These are phyloP conservation scores for Linyphia triangularis DNA, from an alignment of 2,888 invertebrate genomes.

Conservation along the genomic window DNA sequence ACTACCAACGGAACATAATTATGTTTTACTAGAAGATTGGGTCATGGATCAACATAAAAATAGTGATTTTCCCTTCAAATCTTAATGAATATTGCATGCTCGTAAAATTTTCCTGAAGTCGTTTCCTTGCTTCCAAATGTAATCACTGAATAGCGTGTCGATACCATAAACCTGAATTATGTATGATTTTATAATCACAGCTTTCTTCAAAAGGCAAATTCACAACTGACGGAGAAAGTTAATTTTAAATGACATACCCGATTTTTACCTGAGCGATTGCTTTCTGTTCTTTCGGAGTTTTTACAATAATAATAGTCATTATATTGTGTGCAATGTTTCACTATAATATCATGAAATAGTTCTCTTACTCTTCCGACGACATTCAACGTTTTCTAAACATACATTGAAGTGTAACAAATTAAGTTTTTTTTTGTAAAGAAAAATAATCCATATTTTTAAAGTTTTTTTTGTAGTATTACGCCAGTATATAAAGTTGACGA, in stretches of 20 bases:
- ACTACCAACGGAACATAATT: constrained; percentile 30
- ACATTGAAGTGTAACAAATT: too few species aligned
- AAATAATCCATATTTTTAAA: too few species aligned
- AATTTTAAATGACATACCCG: neutral
- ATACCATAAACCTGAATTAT: constrained; percentile 21
- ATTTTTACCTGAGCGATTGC: neutral
- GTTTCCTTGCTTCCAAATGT: constrained; percentile 1
- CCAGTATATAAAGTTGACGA: too few species aligned
- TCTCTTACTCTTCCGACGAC: too few species aligned
- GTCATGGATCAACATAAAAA: constrained; percentile 29
- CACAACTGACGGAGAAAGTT: neutral
- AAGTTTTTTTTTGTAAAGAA: too few species aligned
- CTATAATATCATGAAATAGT: too few species aligned
- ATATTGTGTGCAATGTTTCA: neutral
- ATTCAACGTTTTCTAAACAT: too few species aligned
- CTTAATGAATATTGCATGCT: constrained; percentile 43
- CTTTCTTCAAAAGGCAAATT: neutral
- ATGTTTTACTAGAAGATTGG: neutral
- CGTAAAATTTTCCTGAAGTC: neutral
- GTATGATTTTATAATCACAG: constrained; percentile 38
- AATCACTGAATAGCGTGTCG: constrained; percentile 19
- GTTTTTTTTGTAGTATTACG: too few species aligned
- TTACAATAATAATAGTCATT: neutral
- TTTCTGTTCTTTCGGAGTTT: neutral
- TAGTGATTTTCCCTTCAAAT: constrained; percentile 6